Evolutionary conservation across 2,113 vertebrate species (phyloP), one percentile per base, ranked within the genome.

Genomic region (Nycticryphes semicollaris): DNA sequence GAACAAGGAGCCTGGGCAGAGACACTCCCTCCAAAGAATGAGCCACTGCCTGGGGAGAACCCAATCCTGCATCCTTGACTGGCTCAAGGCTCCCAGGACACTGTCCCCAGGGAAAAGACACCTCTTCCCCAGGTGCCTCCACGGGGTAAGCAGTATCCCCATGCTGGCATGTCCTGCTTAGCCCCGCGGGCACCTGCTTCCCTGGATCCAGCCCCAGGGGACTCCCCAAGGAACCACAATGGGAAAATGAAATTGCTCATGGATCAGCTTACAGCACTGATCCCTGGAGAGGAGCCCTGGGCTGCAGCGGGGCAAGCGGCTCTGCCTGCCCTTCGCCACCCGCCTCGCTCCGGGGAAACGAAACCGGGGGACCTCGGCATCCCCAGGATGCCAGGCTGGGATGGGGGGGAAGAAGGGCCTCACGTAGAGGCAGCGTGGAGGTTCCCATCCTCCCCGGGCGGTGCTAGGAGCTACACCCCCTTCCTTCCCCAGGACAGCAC

Each of bases 61-160:
- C 48, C 24, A 0, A 5, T 24, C 31, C 47, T 10, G 21, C 54
- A 11, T 6, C 57, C 41, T 41, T 5, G 51, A 47, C 48, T 0
- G 53, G 35, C 25, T 18, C n/a, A 31, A 59, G 19, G 47, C 15
- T 66, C 33, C 19, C 43, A 23, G 74, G 10, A 69, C 8, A 59
- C 11, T 2, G 0, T 30, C 0, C 17, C 16, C 2, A 1, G 3
- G 20, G 9, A 2, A 8, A 25, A 78, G 1, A 1, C 30, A 16
- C 10, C 31, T 41, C 28, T 23, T 75, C 25, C 57, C 67, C 12
- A 2, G 0, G 16, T 43, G 23, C 20, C 37, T 21, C 37, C 12
- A 0, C 0, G 57, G 75, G 56, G 1, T 3, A 35, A 81, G 78
- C 41, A 20, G 33, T 24, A 12, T 30, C 25, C 37, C 69, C 0